phyloP scores from a whole-genome alignment of 2,797 vertebrate genomes.

The Enteromius anoplus region DNA sequence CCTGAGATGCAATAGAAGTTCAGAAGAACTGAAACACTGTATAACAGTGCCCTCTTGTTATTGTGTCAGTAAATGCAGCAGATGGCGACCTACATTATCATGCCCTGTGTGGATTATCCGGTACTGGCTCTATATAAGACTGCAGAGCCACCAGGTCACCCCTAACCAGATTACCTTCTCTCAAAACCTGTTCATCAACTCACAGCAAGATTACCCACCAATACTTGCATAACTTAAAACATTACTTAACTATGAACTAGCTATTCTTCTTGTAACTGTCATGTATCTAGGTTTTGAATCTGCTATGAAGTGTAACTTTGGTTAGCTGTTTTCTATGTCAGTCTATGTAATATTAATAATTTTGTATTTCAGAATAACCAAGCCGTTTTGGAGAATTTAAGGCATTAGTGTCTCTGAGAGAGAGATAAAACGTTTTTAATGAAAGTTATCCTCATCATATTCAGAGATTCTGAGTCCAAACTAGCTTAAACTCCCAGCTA shows the following conservation, averaged over 20 bases:
- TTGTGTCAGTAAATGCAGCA: slow-evolving; percentile 57
- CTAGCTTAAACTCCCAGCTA: background rate
- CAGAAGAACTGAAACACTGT: slow-evolving; percentile 18
- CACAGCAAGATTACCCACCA: slow-evolving; percentile 38
- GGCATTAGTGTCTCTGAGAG: background rate
- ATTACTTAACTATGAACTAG: background rate
- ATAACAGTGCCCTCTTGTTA: slow-evolving; percentile 63
- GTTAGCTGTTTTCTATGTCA: background rate
- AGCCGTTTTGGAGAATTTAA: background rate
- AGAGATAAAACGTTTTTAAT: background rate
- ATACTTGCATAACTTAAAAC: background rate
- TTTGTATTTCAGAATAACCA: background rate
- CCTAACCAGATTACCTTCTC: slow-evolving; percentile 68
- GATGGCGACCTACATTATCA: slow-evolving; percentile 70
- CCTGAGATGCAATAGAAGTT: background rate
- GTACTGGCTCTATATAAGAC: slow-evolving; percentile 63
- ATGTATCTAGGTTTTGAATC: background rate
- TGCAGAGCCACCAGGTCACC: slow-evolving; percentile 60
- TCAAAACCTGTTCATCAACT: slow-evolving; percentile 46
- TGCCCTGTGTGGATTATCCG: slow-evolving; percentile 70
- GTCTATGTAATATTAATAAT: background rate
- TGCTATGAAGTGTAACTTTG: background rate
- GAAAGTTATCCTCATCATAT: background rate
- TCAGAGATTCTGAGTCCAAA: background rate
- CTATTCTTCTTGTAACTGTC: too few species aligned